A percentile compares a stretch with the other conserved stretches of the same genome.
phyloP scores from a whole-genome alignment of 2,113 vertebrate genomes.

The Raja brachyura region DNA sequence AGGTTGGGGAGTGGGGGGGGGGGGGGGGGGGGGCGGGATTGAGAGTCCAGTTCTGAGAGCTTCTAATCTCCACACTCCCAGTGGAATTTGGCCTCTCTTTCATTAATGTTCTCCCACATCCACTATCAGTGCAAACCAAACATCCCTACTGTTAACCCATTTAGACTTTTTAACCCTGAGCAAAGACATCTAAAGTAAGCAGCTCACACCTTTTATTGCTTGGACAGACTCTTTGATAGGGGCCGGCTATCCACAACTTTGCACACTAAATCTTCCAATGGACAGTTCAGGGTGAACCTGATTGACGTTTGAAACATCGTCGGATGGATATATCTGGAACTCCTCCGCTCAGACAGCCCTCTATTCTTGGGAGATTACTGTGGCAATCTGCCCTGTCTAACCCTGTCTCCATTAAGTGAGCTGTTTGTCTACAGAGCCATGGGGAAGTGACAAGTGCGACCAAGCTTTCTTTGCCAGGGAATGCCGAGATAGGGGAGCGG shows the following conservation, averaged over 20 bases:
- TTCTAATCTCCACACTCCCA: neutral
- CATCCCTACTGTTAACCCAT: neutral
- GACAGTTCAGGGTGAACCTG: neutral
- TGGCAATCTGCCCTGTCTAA: neutral
- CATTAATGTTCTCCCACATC: neutral
- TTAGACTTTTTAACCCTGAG: neutral
- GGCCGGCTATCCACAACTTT: neutral
- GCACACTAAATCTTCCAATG: neutral
- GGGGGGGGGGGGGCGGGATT: neutral
- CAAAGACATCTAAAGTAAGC: neutral
- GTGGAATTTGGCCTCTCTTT: slow-evolving; percentile 10
- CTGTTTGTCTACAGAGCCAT: neutral
- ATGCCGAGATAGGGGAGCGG: neutral
- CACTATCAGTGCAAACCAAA: slow-evolving; percentile 17
- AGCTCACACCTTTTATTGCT: neutral
- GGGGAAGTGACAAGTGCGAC: neutral
- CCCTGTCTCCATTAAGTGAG: neutral
- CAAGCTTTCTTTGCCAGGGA: neutral
- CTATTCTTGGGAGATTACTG: neutral
- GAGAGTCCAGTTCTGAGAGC: neutral
- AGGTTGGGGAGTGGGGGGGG: neutral
- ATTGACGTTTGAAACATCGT: neutral
- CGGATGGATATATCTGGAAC: neutral
- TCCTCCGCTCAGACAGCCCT: neutral
- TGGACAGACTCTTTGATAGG: neutral